Percentiles rank a stretch among this genome's conserved stretches.
These are phyloP conservation scores for Mesitornis unicolor DNA, from an alignment of 2,113 vertebrate genomes.

Conservation along the genomic window DNA sequence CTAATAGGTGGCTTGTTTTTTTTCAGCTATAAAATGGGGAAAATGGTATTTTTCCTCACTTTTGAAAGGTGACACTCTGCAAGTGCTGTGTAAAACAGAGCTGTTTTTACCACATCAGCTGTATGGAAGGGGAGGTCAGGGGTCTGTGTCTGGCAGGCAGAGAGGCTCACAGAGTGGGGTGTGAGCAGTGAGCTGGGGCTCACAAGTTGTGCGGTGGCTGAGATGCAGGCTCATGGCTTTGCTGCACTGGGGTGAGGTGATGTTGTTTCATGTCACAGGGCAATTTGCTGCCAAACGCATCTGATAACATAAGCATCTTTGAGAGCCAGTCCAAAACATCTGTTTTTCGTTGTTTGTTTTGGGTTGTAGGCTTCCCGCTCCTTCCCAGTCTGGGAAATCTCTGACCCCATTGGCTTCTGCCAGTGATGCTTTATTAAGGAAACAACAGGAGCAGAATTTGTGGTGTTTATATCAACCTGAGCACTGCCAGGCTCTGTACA, in stretches of 20 bases:
- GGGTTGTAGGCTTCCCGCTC: neutral
- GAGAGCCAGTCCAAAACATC: neutral
- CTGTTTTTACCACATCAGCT: accelerated
- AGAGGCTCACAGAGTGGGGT: neutral
- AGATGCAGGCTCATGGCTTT: neutral
- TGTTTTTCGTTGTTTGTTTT: neutral
- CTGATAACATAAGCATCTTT: neutral
- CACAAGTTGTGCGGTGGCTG: neutral
- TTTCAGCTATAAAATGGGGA: neutral
- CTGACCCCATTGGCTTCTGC: neutral
- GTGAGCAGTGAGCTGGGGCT: neutral
- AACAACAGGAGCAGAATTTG: neutral
- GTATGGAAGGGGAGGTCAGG: too few species aligned
- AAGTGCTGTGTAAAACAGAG: neutral
- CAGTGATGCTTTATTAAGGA: neutral
- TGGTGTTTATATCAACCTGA: accelerated
- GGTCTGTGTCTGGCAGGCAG: neutral
- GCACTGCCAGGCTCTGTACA: neutral
- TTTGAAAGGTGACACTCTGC: neutral
- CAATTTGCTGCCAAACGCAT: neutral
- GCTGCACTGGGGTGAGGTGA: neutral
- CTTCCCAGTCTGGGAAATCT: neutral
- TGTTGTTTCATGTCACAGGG: neutral
- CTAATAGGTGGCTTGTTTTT: neutral
- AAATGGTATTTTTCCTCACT: neutral